Percentiles rank a stretch among this genome's conserved stretches.
Conservation (phyloP, 2,113 vertebrate species). For the Pollimyrus isidori region DNA sequence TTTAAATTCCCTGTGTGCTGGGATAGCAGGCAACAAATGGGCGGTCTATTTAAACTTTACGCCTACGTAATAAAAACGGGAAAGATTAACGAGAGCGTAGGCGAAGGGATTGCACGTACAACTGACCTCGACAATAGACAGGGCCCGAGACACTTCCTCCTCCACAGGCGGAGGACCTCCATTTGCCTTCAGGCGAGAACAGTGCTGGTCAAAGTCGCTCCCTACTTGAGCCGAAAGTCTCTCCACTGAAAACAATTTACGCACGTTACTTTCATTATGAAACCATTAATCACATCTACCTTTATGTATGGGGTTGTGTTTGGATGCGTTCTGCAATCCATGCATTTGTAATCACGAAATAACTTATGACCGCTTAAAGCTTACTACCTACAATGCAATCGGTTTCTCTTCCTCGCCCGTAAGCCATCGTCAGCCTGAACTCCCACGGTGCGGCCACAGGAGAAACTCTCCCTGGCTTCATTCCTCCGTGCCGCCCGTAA, state of each 20-base stretch:
- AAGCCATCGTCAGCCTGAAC: neutral
- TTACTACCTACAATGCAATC: neutral
- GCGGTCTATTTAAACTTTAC: neutral
- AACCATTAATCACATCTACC: neutral
- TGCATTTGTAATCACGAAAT: neutral
- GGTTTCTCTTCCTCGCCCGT: neutral
- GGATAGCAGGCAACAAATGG: neutral
- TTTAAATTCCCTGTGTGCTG: neutral
- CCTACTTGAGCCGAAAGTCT: neutral
- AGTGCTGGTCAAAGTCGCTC: neutral
- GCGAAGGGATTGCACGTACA: neutral
- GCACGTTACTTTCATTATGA: neutral
- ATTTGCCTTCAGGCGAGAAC: neutral
- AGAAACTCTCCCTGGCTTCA: neutral
- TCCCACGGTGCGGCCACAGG: neutral
- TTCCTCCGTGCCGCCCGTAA: slow-evolving; percentile 26
- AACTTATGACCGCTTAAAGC: neutral
- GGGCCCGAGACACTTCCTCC: neutral
- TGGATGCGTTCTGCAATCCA: neutral
- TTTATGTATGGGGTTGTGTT: neutral
- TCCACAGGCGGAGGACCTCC: neutral
- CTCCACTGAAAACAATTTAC: neutral
- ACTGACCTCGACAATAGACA: neutral
- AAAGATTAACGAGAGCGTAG: neutral
- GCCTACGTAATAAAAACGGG: neutral